Conservation (phyloP, 2,888 invertebrate species). For the Oscheius myriophilus region DNA sequence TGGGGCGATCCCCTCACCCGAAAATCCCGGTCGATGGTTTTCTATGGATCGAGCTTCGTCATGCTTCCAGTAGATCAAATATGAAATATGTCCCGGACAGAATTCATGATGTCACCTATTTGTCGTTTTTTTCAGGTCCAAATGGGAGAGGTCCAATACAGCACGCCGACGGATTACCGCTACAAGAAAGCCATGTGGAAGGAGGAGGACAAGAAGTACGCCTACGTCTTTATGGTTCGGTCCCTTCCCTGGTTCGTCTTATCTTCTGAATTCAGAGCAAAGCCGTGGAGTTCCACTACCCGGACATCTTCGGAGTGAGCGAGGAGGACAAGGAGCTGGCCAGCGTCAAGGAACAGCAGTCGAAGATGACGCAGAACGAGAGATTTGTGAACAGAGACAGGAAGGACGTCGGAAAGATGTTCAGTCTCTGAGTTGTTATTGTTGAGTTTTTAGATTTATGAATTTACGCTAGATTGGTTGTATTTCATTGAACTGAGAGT, state of each 20-base stretch:
- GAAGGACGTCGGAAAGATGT: constrained; percentile 43
- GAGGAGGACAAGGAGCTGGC: constrained; percentile 44
- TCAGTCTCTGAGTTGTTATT: constrained; percentile 31
- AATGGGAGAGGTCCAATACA: constrained; percentile 66
- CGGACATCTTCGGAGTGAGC: constrained; percentile 49
- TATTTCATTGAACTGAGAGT: background rate
- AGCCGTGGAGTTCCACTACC: constrained; percentile 49
- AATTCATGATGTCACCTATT: background rate
- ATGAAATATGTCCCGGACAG: too few relatives aligned
- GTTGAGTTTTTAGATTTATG: constrained; percentile 2
- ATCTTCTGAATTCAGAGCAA: constrained; percentile 35
- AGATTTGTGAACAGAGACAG: constrained; percentile 56
- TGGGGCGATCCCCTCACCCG: too few relatives aligned
- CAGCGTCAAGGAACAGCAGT: constrained; percentile 42
- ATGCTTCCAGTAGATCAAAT: too few relatives aligned
- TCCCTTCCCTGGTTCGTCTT: background rate
- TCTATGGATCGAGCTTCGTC: too few relatives aligned
- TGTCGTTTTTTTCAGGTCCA: constrained; percentile 44
- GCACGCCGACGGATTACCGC: constrained; percentile 45
- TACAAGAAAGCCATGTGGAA: constrained; percentile 68
- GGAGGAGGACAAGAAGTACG: constrained; percentile 68
- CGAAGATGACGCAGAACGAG: constrained; percentile 48
- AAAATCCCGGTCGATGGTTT: too few relatives aligned
- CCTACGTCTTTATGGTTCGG: constrained; percentile 67
- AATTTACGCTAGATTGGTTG: background rate